Evolutionary conservation across 1,140 invertebrate species (phyloP).

Genomic region (Trachelipus rathkii): DNA sequence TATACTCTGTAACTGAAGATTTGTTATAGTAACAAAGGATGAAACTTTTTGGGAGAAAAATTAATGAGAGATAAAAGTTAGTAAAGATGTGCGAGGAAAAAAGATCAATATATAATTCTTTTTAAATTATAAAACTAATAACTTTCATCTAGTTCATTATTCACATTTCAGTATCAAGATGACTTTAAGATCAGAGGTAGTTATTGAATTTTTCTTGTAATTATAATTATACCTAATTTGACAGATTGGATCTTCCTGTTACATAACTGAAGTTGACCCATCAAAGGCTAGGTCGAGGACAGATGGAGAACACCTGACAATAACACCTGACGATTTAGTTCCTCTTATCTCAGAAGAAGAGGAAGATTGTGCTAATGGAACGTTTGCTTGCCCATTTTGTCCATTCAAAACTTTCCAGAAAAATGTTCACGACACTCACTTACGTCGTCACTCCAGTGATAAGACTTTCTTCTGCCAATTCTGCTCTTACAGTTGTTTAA

Average conservation of each 20-base stretch:
- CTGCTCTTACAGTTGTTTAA: slow-evolving; percentile 1
- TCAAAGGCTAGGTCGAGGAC: background rate
- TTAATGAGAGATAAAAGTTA: too few relatives aligned
- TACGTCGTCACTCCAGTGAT: background rate
- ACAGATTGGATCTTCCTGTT: background rate
- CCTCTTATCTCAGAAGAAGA: background rate
- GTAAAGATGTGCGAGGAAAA: too few relatives aligned
- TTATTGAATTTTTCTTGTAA: background rate
- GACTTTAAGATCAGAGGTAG: background rate
- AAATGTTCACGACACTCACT: background rate
- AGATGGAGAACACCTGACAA: background rate
- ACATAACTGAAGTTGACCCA: background rate
- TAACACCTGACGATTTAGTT: background rate
- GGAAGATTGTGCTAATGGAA: background rate
- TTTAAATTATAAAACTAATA: too few relatives aligned
- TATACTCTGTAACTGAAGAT: too few relatives aligned
- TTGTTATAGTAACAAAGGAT: too few relatives aligned
- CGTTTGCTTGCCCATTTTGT: background rate
- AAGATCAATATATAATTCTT: too few relatives aligned
- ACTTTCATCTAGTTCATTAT: too few relatives aligned
- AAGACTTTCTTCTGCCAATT: slow-evolving; percentile 6
- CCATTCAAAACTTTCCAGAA: background rate
- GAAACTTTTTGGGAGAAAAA: too few relatives aligned
- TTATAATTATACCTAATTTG: background rate
- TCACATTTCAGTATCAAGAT: background rate